Evolutionary conservation across 2,797 vertebrate genomes (phyloP).

Genomic region (Dendrocincla tyrannina): DNA sequence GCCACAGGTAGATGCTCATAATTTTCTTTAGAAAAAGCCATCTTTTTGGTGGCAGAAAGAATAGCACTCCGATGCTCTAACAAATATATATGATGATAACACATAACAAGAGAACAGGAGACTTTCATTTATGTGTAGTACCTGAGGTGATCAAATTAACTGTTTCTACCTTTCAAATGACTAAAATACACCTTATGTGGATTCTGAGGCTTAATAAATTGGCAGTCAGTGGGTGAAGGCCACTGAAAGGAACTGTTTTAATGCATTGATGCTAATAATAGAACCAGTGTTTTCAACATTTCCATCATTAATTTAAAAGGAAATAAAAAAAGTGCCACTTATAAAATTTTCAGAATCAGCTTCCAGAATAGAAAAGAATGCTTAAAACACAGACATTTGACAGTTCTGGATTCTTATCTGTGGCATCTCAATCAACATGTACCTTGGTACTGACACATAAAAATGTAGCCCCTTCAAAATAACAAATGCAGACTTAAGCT

Average conservation of each 20-base stretch:
- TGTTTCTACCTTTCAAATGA: neutral
- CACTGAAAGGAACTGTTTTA: neutral
- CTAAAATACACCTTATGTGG: neutral
- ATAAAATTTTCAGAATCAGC: neutral
- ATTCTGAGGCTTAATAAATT: neutral
- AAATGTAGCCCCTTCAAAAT: neutral
- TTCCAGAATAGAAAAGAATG: neutral
- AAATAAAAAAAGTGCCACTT: neutral
- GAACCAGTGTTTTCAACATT: neutral
- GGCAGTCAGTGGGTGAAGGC: neutral
- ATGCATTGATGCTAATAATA: neutral
- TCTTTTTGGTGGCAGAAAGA: neutral
- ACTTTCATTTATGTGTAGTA: neutral
- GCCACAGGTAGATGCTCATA: neutral
- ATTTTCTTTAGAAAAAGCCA: neutral
- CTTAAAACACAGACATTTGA: neutral
- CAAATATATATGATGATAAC: neutral
- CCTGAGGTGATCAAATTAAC: neutral
- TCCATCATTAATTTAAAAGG: neutral
- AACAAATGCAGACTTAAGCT: neutral
- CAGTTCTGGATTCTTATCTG: neutral
- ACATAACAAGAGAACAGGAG: neutral
- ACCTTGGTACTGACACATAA: neutral
- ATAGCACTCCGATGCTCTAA: neutral
- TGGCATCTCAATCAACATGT: neutral